These are phyloP conservation scores for Clarias fuscus DNA, from an alignment of 2,797 vertebrate species.

Conservation along the genomic window DNA sequence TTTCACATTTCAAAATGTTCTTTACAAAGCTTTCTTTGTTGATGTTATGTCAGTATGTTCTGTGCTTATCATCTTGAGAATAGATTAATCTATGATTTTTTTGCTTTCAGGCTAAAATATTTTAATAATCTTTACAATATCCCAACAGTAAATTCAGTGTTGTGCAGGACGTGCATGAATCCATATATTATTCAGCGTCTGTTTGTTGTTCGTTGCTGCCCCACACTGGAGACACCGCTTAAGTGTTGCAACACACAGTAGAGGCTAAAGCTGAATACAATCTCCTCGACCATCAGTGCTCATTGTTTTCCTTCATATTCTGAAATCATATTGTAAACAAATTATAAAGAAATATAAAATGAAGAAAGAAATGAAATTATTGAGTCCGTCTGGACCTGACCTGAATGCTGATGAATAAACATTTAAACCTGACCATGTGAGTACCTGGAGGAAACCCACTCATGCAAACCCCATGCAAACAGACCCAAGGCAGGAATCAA, in stretches of 20 bases:
- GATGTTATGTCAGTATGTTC: not conserved
- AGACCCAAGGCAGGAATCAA: too few relatives aligned
- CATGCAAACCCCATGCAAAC: too few relatives aligned
- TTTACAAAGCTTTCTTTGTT: not conserved
- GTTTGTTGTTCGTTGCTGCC: conserved; percentile 28
- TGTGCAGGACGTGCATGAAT: not conserved
- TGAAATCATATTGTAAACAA: too few relatives aligned
- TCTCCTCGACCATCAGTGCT: not conserved
- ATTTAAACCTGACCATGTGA: too few relatives aligned
- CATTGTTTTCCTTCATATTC: not conserved
- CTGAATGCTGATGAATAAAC: too few relatives aligned
- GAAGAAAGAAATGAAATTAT: too few relatives aligned
- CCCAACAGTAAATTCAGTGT: not conserved
- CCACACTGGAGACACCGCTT: conserved; percentile 6
- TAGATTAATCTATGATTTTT: not conserved
- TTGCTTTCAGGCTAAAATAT: not conserved
- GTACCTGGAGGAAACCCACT: too few relatives aligned
- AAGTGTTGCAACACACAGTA: not conserved
- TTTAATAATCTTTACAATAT: not conserved
- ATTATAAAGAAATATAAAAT: too few relatives aligned
- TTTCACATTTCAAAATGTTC: not conserved
- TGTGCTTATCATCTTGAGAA: not conserved
- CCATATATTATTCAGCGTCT: not conserved
- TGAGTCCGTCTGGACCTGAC: too few relatives aligned
- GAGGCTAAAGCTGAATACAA: not conserved